Evolutionary conservation across 2,113 vertebrate species (phyloP).

Genomic region (Notiomystis cincta): DNA sequence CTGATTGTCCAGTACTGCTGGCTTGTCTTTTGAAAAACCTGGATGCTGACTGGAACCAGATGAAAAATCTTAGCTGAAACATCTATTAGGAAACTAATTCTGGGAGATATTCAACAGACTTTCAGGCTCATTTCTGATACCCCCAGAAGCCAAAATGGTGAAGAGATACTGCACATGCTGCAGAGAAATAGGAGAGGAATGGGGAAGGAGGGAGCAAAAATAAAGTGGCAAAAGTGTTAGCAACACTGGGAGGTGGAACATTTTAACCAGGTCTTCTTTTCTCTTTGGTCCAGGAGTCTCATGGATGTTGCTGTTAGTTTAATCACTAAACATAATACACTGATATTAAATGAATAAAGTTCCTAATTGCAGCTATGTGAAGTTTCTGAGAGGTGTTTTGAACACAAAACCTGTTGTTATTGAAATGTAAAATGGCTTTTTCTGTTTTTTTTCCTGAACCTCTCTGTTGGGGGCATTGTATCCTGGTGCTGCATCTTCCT

Average conservation of each 20-base stretch:
- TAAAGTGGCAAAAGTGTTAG: background rate
- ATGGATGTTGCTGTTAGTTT: background rate
- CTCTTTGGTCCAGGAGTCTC: background rate
- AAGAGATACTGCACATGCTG: background rate
- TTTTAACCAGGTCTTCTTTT: background rate
- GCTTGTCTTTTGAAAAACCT: conserved; percentile 7
- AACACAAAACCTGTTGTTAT: background rate
- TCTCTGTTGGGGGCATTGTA: background rate
- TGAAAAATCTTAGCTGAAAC: conserved; percentile 33
- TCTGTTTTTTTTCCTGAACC: background rate
- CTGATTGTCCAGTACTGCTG: conserved; percentile 18
- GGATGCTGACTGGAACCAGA: conserved; percentile 26
- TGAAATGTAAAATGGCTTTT: background rate
- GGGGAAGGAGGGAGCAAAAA: background rate
- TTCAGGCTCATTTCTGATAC: background rate
- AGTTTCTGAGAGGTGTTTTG: background rate
- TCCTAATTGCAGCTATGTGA: background rate
- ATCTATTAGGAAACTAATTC: background rate
- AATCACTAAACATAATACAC: background rate
- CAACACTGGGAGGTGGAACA: background rate
- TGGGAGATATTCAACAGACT: background rate
- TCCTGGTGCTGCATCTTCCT: background rate
- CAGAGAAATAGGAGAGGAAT: background rate
- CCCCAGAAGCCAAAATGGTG: background rate
- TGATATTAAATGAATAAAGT: background rate